Percentiles rank a stretch among this genome's conserved stretches.
These are phyloP conservation scores for Atherinomorus stipes DNA, from an alignment of 2,113 vertebrate genomes.

Conservation along the genomic window DNA sequence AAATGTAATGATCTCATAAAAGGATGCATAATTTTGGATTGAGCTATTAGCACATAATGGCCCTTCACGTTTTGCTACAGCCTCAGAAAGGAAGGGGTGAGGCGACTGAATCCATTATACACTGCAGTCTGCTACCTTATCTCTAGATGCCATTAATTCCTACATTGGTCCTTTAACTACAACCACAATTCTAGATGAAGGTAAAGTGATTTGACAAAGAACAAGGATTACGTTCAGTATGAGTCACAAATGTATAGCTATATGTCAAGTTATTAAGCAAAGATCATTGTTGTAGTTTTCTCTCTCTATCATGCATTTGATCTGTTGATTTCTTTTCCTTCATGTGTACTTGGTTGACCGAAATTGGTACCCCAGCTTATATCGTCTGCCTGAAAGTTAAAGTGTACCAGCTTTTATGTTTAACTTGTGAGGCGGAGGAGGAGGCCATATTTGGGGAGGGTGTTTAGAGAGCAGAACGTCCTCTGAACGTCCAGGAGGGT, in stretches of 20 bases:
- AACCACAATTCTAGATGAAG: neutral
- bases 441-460: slow-evolving; percentile 33
- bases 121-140: no score
- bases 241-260: neutral
- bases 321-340: neutral
- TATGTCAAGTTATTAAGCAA: neutral
- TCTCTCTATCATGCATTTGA: neutral
- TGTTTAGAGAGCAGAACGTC: slow-evolving; percentile 77
- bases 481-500: slow-evolving; percentile 73
- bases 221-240: neutral
- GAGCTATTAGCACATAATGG: no score
- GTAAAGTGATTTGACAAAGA: slow-evolving; percentile 5
- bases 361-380: neutral
- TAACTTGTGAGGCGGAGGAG: slow-evolving; percentile 1
- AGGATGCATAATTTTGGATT: no score
- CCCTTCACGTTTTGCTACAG: no score
- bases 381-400: neutral
- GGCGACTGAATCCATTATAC: no score
- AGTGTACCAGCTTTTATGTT: neutral
- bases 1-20: no score
- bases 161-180: neutral
- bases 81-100: no score
- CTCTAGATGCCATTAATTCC: no score
- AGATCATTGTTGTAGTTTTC: neutral
- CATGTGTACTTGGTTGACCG: neutral